Conservation (phyloP, 2,888 invertebrate species). For the Cerastis leucographa region DNA sequence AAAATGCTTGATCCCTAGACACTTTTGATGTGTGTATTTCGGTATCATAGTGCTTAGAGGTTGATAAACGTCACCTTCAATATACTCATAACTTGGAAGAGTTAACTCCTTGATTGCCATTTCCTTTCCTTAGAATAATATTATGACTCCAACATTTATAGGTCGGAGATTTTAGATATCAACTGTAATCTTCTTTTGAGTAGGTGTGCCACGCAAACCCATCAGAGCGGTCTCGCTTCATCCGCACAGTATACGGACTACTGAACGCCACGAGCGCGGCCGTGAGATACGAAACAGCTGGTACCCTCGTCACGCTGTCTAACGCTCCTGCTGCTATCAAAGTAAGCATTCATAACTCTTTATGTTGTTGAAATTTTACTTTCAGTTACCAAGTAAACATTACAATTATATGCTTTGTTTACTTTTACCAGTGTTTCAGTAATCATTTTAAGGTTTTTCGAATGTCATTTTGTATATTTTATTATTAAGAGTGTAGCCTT, state of each 20-base stretch:
- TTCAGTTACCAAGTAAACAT: neutral
- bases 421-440: neutral
- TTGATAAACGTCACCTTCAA: neutral
- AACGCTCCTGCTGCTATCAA: slow-evolving; percentile 99
- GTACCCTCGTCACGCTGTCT: slow-evolving; percentile 99
- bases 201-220: slow-evolving; percentile 99
- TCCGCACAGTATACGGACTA: slow-evolving; percentile 99
- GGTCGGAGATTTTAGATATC: neutral
- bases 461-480: neutral
- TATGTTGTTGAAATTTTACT: neutral
- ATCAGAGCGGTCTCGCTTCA: slow-evolving; percentile 98
- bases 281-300: slow-evolving; percentile 99
- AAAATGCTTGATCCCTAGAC: too few species aligned
- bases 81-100: neutral
- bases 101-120: neutral
- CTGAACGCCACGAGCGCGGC: slow-evolving; percentile 98
- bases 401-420: neutral
- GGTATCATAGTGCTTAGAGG: neutral
- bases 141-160: neutral
- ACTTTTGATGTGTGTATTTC: too few species aligned
- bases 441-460: neutral
- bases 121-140: neutral
- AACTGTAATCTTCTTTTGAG: neutral
- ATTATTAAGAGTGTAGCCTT: too few species aligned
- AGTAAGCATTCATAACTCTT: slow-evolving; percentile 78